These are phyloP conservation scores for Thymallus thymallus DNA, from an alignment of 2,113 vertebrate genomes.

Conservation along the genomic window DNA sequence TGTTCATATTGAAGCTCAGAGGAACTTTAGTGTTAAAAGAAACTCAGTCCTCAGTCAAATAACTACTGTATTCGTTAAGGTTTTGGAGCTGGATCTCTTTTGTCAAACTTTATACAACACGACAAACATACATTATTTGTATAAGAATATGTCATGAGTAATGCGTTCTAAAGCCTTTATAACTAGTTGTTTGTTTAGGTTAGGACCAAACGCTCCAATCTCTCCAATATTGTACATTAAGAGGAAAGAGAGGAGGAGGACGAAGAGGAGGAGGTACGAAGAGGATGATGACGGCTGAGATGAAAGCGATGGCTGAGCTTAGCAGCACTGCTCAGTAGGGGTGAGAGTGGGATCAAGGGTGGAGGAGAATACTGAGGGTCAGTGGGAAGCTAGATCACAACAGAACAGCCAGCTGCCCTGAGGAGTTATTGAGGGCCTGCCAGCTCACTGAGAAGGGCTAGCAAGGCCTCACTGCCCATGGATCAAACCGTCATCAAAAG, in stretches of 20 bases:
- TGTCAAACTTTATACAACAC: too few species aligned
- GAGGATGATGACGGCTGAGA: neutral
- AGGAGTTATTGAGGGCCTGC: too few species aligned
- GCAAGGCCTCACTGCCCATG: neutral
- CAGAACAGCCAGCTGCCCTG: too few species aligned
- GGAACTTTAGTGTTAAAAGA: neutral
- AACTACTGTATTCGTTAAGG: too few species aligned
- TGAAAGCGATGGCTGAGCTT: constrained; percentile 3
- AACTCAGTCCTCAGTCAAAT: too few species aligned
- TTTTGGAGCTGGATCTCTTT: too few species aligned
- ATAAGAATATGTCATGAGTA: neutral
- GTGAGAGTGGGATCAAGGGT: neutral
- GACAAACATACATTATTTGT: too few species aligned
- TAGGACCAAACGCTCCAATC: neutral
- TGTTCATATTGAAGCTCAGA: neutral
- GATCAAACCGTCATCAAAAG: neutral
- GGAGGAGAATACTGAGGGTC: neutral
- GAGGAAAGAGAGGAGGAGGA: neutral
- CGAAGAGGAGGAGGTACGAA: neutral
- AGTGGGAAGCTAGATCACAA: neutral
- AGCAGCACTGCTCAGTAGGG: neutral
- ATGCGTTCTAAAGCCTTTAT: neutral
- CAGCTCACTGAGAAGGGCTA: neutral
- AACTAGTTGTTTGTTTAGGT: too few species aligned
- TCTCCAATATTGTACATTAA: neutral